A percentile compares a stretch with the other conserved stretches of the same genome.
These are phyloP conservation scores for Agonopterix heracliana DNA, from an alignment of 2,888 invertebrate genomes.

Conservation along the genomic window DNA sequence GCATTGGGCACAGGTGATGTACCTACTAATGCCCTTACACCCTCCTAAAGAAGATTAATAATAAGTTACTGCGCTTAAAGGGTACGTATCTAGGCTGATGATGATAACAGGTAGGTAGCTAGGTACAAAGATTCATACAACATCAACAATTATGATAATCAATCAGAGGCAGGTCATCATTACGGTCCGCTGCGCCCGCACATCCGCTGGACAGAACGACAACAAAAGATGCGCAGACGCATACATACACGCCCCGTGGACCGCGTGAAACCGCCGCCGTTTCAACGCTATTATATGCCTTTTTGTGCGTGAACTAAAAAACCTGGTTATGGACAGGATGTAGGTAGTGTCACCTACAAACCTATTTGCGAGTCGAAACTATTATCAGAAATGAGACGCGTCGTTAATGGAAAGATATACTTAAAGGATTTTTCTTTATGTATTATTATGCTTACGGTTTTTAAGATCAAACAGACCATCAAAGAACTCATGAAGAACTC, in stretches of 20 bases:
- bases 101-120: no score
- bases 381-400: no score
- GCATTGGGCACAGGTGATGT: no score
- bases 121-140: not conserved
- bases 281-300: constrained; percentile 62
- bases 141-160: constrained; percentile 8
- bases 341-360: constrained; percentile 32
- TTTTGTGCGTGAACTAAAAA: constrained; percentile 47
- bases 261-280: constrained; percentile 50
- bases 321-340: constrained; percentile 42
- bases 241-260: constrained; percentile 18
- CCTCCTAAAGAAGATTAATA: no score
- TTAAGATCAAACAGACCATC: no score
- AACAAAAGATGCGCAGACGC: constrained; percentile 36
- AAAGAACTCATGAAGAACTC: no score
- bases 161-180: constrained; percentile 6
- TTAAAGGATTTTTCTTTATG: no score
- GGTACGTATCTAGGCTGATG: no score
- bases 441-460: no score
- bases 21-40: no score
- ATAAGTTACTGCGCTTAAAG: no score
- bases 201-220: constrained; percentile 13
- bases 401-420: no score
- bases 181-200: constrained; percentile 27
- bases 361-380: constrained; percentile 13